These are phyloP conservation scores for Phocides pigmalion DNA, from an alignment of 1,140 invertebrate species.

Conservation along the genomic window DNA sequence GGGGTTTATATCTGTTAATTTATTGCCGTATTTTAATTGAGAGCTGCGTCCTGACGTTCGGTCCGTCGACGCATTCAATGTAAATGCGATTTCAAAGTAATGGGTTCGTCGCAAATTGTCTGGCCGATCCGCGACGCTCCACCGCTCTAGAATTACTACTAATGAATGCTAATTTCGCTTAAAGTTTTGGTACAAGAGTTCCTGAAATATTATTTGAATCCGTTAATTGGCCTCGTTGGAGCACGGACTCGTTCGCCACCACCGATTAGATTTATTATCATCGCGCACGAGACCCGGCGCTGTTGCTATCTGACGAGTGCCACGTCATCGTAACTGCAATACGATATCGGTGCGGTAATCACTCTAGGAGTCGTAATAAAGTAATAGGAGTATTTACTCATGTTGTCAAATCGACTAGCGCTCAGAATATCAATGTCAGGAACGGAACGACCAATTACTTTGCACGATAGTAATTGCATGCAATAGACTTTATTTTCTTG, in stretches of 20 bases:
- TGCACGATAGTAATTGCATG: conserved; percentile 4
- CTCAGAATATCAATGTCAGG: conserved; percentile 8
- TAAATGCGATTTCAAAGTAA: conserved; percentile 69
- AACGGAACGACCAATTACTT: conserved; percentile 10
- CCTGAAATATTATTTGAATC: conserved; percentile 33
- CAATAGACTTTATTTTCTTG: conserved; percentile 6
- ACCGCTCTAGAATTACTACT: conserved; percentile 17
- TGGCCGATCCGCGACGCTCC: conserved; percentile 16
- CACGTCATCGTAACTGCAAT: conserved; percentile 1
- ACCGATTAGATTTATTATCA: conserved; percentile 16
- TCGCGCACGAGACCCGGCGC: conserved; percentile 14
- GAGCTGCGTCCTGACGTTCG: conserved; percentile 51
- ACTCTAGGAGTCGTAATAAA: neutral
- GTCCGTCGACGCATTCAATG: conserved; percentile 68
- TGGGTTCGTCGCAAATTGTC: conserved; percentile 61
- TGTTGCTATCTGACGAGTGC: neutral
- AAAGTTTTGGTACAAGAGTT: conserved; percentile 13
- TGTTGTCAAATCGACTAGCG: conserved; percentile 1
- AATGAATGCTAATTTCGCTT: conserved; percentile 42
- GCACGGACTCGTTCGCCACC: neutral
- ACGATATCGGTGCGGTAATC: neutral
- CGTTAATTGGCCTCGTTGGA: conserved; percentile 26
- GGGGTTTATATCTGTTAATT: conserved; percentile 60
- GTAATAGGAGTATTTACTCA: neutral
- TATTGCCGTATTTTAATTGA: conserved; percentile 75